Percentiles rank a stretch among this genome's conserved stretches.
Conservation (phyloP, 2,888 invertebrate genomes). For the Zygaena filipendulae region DNA sequence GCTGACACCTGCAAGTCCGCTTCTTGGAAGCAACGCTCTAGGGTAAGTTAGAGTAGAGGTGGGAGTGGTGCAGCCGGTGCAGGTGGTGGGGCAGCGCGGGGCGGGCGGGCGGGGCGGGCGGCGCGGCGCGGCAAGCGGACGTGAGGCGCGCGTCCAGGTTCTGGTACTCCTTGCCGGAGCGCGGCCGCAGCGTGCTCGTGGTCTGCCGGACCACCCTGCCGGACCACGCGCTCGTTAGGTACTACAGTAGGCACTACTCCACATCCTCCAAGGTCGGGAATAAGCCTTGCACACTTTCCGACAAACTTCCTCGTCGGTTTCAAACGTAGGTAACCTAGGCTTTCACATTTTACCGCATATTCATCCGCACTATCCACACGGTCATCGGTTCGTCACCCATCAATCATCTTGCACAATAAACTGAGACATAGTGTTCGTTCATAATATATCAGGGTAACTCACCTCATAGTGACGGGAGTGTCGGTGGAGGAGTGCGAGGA, state of each 20-base stretch:
- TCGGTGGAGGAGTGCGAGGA: constrained; percentile 85
- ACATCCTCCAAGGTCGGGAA: too few species aligned
- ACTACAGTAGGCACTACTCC: too few species aligned
- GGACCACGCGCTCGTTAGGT: too few species aligned
- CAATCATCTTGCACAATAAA: too few species aligned
- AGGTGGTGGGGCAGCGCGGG: constrained; percentile 16
- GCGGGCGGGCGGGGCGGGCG: constrained; percentile 19
- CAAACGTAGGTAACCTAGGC: too few species aligned
- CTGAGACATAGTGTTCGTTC: too few species aligned
- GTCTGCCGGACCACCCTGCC: constrained; percentile 41
- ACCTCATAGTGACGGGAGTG: constrained; percentile 71
- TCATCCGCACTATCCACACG: too few species aligned
- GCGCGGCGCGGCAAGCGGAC: constrained; percentile 12
- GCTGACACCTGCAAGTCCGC: constrained; percentile 2
- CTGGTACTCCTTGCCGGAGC: constrained; percentile 87
- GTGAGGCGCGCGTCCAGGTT: constrained; percentile 42
- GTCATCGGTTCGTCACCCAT: too few species aligned
- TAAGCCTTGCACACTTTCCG: too few species aligned
- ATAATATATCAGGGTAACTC: constrained; percentile 8
- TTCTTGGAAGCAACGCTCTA: constrained; percentile 13
- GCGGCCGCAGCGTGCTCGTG: constrained; percentile 79
- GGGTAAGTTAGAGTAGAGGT: constrained; percentile 28
- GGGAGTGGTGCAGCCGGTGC: constrained; percentile 16
- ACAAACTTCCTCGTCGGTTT: too few species aligned
- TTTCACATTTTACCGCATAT: too few species aligned